Evolutionary conservation across 92 coral and sea anemone genomes (phyloP), one percentile per base, ranked within the genome.

Genomic region (Zoanthus sansibaricus): DNA sequence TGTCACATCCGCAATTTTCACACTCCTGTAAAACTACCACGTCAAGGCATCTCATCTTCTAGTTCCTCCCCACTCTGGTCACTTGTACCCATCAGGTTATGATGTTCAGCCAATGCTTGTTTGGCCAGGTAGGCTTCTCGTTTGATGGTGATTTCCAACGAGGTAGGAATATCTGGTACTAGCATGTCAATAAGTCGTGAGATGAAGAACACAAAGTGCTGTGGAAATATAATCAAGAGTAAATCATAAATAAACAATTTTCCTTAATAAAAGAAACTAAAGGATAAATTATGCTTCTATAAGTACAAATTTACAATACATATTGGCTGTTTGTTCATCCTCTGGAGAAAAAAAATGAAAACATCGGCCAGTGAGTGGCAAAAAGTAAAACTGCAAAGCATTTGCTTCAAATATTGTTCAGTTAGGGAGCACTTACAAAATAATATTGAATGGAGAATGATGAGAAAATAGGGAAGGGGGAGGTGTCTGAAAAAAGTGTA

Each of bases 31-130:
- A 21, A 8, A n/a, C 16, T 48, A n/a, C 32, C 18, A 11, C 45
- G 20, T 80, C 85, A 71, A 9, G 87, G 87, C 21, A 83, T 15
- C 37, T 83, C 87, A 10, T 71, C 86, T 56, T 79, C 89, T 4
- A 84, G 47, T 12, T 32, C 82, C 70, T 82, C 75, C 71, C 92
- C 83, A 46, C 84, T 79, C 62, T 91, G 93, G 46, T 86, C 93
- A 45, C 86, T 79, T 16, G 89, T 87, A 4, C 95, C 96, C 92
- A 95, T 82, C 0, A 93, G 83, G 72, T 89, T 96, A 83, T 97
- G 99, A 78, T 97, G 98, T 31, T 95, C 98, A 14, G 99, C 94
- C 85, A 97, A 90, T 17, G 98, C 96, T 87, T 97, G 99, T 37
- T 88, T 86, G 20, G 99, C 99, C 73, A 93, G 93, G 70, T 97